A percentile compares a stretch with the other conserved stretches of the same genome.
phyloP scores from a whole-genome alignment of 2,888 invertebrate species.

The Phortica magna region DNA sequence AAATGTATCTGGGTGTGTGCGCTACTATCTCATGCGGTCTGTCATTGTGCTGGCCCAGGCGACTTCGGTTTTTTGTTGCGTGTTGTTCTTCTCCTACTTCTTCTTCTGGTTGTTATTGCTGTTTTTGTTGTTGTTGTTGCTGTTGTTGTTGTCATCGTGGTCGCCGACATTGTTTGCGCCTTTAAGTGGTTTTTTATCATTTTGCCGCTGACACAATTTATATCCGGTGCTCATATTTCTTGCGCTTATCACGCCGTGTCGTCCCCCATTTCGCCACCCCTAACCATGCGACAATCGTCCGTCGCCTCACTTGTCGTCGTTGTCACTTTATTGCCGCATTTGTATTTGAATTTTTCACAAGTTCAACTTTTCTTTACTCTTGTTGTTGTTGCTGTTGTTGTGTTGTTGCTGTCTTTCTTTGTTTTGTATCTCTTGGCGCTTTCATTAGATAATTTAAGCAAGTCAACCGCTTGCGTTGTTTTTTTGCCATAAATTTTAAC shows the following conservation, averaged over 20 bases:
- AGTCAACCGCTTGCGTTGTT: not conserved
- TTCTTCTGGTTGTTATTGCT: conserved; percentile 23
- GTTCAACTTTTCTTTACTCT: conserved; percentile 22
- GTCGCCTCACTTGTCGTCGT: conserved; percentile 50
- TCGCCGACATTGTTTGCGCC: conserved; percentile 70
- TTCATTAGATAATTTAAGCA: conserved; percentile 25
- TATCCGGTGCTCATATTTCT: conserved; percentile 77
- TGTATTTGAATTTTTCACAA: conserved; percentile 41
- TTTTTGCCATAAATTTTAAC: conserved; percentile 19
- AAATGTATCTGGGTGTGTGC: conserved; percentile 39
- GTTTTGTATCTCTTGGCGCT: conserved; percentile 18
- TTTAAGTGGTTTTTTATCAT: conserved; percentile 77
- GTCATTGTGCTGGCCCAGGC: conserved; percentile 62
- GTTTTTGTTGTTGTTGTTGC: conserved; percentile 16
- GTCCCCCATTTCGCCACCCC: not conserved
- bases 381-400: conserved; percentile 25
- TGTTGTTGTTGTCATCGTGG: conserved; percentile 41
- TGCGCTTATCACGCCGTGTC: conserved; percentile 72
- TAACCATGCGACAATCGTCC: not conserved
- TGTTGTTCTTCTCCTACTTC: not conserved
- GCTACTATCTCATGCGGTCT: conserved; percentile 71
- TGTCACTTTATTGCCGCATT: conserved; percentile 50
- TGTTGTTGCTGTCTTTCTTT: conserved; percentile 24
- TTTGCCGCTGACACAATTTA: conserved; percentile 77
- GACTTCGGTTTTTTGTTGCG: conserved; percentile 35